Base-by-base conservation (phyloP, 2,113 vertebrate species). In the Willisornis vidua region DNA sequence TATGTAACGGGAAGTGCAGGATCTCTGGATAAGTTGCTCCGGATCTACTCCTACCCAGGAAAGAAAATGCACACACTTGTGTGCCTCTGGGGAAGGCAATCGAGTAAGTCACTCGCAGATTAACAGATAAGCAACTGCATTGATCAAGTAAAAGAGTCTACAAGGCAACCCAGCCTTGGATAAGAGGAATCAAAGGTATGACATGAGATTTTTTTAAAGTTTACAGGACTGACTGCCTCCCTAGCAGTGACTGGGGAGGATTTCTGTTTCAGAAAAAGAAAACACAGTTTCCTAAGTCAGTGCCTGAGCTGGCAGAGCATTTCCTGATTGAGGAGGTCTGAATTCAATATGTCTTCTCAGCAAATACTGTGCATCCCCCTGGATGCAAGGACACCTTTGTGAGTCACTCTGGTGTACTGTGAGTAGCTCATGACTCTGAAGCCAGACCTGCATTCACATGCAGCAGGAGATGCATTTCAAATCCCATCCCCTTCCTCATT, bases 341-440 rank as follows among this genome's bases (percentile, higher is more conserved):
- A 85, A 71, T 62, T 67, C 41, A 49, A 3, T 6, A 14, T 24
- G 6, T 77, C 46, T 28, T 43, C 41, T 84, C 59, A 45, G 13
- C 46, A 62, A 19, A 54, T 8, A 19, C 17, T 0, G 0, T 46
- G 20, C 13, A 12, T 8, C 2, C 9, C 46, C 28, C 37, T 24
- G 59, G n/a, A 14, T 57, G 23, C 2, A 4, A 67, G 28, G 14
- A n/a, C n/a, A n/a, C 6, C 19, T 74, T 19, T 70, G 31, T 39
- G 68, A 43, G 45, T 49, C n/a, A 39, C 15, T 43, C 26, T 45
- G 22, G 31, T 26, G 29, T 26, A 45, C 31, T 7, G 11, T 19
- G 23, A 26, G 43, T 8, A 67, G 13, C 55, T 87, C 54, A 35
- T 51, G 63, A 22, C 19, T 78, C 78, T 85, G 39, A 67, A 90